Conservation (phyloP, 2,797 vertebrate species). For the Eulemur coronatus region DNA sequence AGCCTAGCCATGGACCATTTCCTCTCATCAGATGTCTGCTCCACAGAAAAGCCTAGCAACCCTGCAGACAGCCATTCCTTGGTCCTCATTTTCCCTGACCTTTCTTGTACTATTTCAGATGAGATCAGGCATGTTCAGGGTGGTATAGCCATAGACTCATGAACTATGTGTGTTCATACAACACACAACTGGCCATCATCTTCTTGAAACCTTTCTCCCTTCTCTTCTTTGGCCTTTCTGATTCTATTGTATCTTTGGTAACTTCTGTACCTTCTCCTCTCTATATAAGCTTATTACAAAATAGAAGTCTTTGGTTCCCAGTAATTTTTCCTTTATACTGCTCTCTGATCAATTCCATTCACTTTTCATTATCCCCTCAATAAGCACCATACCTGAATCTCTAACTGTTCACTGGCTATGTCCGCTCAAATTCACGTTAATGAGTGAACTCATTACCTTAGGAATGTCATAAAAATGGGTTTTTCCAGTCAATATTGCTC, state of each 20-base stretch:
- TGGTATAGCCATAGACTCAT: too few relatives aligned
- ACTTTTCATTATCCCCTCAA: neutral
- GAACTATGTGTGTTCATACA: neutral
- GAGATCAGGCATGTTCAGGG: too few relatives aligned
- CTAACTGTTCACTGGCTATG: neutral
- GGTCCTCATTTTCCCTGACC: neutral
- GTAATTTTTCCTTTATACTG: neutral
- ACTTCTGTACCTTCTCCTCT: neutral
- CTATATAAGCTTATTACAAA: neutral
- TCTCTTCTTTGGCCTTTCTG: neutral
- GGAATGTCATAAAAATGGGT: neutral
- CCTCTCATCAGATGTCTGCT: neutral
- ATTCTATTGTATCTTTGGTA: neutral
- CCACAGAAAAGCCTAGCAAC: neutral
- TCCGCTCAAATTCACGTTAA: neutral
- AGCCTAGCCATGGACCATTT: neutral
- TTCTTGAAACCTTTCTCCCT: neutral
- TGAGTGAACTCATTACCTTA: neutral
- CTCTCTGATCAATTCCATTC: neutral
- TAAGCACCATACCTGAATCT: neutral
- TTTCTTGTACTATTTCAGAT: neutral
- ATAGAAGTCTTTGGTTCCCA: neutral
- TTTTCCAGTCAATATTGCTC: neutral
- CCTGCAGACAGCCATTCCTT: neutral
- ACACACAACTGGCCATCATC: neutral